Conservation (phyloP, 2,888 invertebrate genomes). For the Drosophila cracens region DNA sequence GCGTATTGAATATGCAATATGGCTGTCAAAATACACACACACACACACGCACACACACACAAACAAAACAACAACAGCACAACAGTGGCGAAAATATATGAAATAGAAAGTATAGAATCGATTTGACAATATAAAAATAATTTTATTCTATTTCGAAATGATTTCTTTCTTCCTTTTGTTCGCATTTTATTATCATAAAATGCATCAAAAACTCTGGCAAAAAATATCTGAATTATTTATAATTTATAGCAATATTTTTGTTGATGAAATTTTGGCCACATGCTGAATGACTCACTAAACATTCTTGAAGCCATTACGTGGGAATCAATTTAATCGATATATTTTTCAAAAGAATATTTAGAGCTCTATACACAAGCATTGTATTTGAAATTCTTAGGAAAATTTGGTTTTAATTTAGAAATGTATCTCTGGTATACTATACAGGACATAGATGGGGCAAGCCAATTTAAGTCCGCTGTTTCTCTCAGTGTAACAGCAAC, state of each 20-base stretch:
- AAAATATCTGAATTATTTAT: not conserved
- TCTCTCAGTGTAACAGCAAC: slow-evolving; percentile 15
- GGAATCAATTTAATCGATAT: too few species aligned
- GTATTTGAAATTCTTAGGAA: too few species aligned
- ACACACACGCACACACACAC: slow-evolving; percentile 19
- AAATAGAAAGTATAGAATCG: not conserved
- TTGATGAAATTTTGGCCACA: not conserved
- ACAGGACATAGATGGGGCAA: not conserved
- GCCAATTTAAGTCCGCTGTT: not conserved
- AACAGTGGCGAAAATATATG: not conserved
- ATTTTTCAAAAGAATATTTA: too few species aligned
- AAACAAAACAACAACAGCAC: not conserved
- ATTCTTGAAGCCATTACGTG: too few species aligned
- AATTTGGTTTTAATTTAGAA: not conserved
- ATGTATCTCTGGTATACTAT: not conserved
- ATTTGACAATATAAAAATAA: not conserved
- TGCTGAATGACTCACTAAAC: too few species aligned
- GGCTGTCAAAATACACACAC: slow-evolving; percentile 52
- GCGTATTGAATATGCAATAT: slow-evolving; percentile 78
- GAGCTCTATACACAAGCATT: not conserved
- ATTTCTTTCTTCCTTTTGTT: not conserved
- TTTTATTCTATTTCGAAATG: not conserved
- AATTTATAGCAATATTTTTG: not conserved
- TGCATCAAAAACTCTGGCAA: not conserved
- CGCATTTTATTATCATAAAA: not conserved